Base-by-base conservation (phyloP, 2,888 invertebrate genomes). In the Syritta pipiens region DNA sequence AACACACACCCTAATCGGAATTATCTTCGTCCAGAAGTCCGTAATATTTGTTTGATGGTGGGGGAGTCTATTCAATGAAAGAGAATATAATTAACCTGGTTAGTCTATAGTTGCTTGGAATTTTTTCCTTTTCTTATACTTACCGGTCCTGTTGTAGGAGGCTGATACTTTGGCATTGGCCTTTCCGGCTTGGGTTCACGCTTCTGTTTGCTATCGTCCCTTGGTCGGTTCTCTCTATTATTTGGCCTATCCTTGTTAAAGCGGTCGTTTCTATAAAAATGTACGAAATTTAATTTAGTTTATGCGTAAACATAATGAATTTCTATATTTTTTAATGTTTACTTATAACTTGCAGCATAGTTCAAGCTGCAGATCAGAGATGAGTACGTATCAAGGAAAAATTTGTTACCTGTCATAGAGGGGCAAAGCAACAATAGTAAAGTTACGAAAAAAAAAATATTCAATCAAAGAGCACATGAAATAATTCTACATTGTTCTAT, bases 31-130 rank as follows among this genome's bases (percentile, higher is more conserved):
- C 92, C 85, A 93, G 90, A 89, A 92, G 92, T 88, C 92, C 92
- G 84, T 91, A 91, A 91, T 93, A 95, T 91, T 94, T 94, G 88
- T 95, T 95, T 86, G 93, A 92, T 86, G 92, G 93, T 87, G 93
- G 92, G 86, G 94, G 93, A 89, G 93, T 93, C 92, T 94, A 90
- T 1, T 90, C 91, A 83, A 81, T 67, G 51, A 59, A 28, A 44
- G 40, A 63, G 7, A 17, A 10, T n/a, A 3, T 35, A 7, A 3
- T 10, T n/a, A n/a, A n/a, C 6, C 0, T 35, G 6, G n/a, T 17
- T 17, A 37, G 7, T n/a, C 1, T n/a, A 32, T 1, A 10, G 9
- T 14, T 37, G 14, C 10, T 4, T 2, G 12, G 1, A 14, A 35
- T 14, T 1, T 2, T 14, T 35, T 4, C 35, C 10, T 7, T 14